Evolutionary conservation across 2,113 vertebrate genomes (phyloP).

Genomic region (Leptobrachium ailaonicum): DNA sequence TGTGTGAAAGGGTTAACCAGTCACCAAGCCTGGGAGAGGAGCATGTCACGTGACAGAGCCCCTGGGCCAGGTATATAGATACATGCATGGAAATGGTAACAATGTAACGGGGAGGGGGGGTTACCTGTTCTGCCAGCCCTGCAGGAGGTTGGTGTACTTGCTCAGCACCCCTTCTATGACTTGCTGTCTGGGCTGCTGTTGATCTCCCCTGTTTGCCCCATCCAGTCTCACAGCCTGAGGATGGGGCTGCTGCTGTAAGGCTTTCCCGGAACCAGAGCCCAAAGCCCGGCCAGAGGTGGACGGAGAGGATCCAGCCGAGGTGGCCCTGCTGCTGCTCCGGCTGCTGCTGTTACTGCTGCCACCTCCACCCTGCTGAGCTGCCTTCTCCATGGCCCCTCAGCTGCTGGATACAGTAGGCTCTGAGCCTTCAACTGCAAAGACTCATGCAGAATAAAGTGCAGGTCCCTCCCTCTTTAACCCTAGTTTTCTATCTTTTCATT

Average conservation of each 20-base stretch:
- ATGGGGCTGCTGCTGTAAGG: conserved; percentile 50
- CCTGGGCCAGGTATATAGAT: too few relatives aligned
- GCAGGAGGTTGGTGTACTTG: conserved; percentile 97
- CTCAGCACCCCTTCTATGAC: conserved; percentile 88
- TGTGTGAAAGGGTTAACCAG: too few relatives aligned
- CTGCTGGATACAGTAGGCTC: not conserved
- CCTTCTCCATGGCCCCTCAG: conserved; percentile 62
- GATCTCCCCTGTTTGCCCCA: conserved; percentile 58
- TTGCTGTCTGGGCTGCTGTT: conserved; percentile 58
- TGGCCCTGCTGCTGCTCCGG: conserved; percentile 68
- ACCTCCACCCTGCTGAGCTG: conserved; percentile 42
- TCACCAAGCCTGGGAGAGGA: too few relatives aligned
- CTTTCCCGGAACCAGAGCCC: not conserved
- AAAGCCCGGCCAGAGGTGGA: conserved; percentile 59
- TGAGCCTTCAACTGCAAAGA: conserved; percentile 4
- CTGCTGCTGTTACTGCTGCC: conserved; percentile 62
- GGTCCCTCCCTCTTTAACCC: conserved; percentile 26
- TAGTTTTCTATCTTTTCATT: not conserved
- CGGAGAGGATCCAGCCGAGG: conserved; percentile 64
- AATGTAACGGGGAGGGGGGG: not conserved
- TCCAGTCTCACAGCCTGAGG: conserved; percentile 57
- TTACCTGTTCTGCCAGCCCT: conserved; percentile 98
- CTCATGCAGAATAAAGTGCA: not conserved
- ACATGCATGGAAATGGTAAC: not conserved
- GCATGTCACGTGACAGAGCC: too few relatives aligned